Percentiles rank a stretch among this genome's conserved stretches.
These are phyloP conservation scores for Coturnix japonica DNA, from an alignment of 2,113 vertebrate genomes.

Conservation along the genomic window DNA sequence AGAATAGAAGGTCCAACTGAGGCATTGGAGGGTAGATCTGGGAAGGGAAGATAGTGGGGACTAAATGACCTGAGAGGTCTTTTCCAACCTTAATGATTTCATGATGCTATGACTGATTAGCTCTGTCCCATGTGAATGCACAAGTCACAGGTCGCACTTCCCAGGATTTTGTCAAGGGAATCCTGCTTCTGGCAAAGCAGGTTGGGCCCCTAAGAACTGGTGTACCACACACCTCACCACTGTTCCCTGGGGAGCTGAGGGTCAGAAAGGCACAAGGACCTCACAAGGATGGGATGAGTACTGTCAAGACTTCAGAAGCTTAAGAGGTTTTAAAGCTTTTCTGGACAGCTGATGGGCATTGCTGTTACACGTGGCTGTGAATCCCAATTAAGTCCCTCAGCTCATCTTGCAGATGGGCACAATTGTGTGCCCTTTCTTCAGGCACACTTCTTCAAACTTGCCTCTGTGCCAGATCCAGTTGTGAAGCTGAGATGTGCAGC, in stretches of 20 bases:
- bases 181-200: neutral
- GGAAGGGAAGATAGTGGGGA: fast-evolving
- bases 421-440: neutral
- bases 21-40: neutral
- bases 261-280: neutral
- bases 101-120: neutral
- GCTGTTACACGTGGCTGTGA: fast-evolving
- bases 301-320: neutral
- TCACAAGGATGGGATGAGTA: neutral
- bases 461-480: neutral
- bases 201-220: neutral
- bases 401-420: neutral
- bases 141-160: neutral
- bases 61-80: too few relatives aligned
- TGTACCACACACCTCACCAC: neutral
- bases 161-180: fast-evolving
- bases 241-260: neutral
- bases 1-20: neutral
- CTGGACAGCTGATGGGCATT: neutral
- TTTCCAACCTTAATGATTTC: too few relatives aligned
- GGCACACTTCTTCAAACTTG: neutral
- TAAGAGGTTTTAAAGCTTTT: neutral
- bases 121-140: neutral
- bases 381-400: neutral
- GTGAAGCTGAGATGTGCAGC: neutral